Percentiles rank a stretch among this genome's conserved stretches.
Conservation (phyloP, 2,797 vertebrate genomes). For the Rhabdophis nuchalis region DNA sequence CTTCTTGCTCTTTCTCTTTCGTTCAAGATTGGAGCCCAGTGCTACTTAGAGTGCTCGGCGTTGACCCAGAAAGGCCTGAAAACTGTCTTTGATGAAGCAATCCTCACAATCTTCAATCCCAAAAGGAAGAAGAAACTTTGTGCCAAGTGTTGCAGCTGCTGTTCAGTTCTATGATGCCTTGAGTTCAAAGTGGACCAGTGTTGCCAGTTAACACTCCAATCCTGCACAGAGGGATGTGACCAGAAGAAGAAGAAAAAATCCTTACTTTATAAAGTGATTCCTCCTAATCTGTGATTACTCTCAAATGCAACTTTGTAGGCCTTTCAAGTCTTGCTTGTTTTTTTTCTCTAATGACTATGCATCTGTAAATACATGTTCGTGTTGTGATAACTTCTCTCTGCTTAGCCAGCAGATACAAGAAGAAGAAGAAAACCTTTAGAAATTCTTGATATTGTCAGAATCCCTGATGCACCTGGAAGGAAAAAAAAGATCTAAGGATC, state of each 20-base stretch:
- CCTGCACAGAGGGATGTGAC: slow-evolving; percentile 42
- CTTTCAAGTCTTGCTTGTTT: slow-evolving; percentile 28
- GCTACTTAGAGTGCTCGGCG: slow-evolving; percentile 85
- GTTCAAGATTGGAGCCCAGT: slow-evolving; percentile 83
- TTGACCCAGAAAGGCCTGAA: slow-evolving; percentile 87
- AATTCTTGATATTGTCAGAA: neutral
- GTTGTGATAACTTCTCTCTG: neutral
- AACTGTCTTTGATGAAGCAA: slow-evolving; percentile 85
- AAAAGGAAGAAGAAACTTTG: slow-evolving; percentile 80
- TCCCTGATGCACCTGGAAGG: neutral
- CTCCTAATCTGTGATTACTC: slow-evolving; percentile 52
- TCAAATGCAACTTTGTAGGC: slow-evolving; percentile 35
- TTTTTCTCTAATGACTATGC: slow-evolving; percentile 33
- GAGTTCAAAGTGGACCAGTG: neutral
- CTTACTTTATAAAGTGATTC: slow-evolving; percentile 19
- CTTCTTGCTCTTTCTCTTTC: slow-evolving; percentile 13
- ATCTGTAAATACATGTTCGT: neutral
- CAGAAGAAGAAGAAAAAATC: slow-evolving; percentile 52
- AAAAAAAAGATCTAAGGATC: slow-evolving; percentile 14
- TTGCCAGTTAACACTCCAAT: slow-evolving; percentile 11
- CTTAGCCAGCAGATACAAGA: slow-evolving; percentile 14
- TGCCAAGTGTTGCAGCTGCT: slow-evolving; percentile 69
- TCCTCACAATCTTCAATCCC: slow-evolving; percentile 85
- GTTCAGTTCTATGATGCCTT: slow-evolving; percentile 73
- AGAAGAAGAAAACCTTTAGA: neutral